These are phyloP conservation scores for Thecophora atra DNA, from an alignment of 2,888 invertebrate species.

Conservation along the genomic window DNA sequence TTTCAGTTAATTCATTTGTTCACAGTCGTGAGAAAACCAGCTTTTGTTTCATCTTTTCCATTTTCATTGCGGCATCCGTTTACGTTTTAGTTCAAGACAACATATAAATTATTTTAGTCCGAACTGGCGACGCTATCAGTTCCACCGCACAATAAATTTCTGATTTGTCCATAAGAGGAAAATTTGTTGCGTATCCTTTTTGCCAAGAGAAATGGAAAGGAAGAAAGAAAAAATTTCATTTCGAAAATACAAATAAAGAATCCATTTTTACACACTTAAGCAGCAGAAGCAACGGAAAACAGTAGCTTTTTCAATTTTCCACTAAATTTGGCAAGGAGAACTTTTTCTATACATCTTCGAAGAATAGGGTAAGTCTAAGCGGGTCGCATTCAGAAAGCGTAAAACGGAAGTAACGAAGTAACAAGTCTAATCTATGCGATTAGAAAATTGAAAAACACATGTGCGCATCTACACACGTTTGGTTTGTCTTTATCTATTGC, in stretches of 20 bases:
- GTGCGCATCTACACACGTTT: background rate
- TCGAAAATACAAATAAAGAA: slow-evolving; percentile 14
- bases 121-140: background rate
- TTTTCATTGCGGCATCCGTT: background rate
- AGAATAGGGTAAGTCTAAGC: slow-evolving; percentile 44
- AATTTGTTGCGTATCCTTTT: background rate
- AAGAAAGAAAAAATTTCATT: background rate
- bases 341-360: slow-evolving; percentile 60
- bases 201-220: background rate
- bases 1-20: background rate
- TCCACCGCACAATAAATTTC: slow-evolving; percentile 15
- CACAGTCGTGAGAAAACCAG: background rate
- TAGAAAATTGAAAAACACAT: background rate
- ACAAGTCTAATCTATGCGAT: background rate
- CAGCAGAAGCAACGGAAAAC: background rate
- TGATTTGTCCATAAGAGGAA: background rate
- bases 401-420: background rate
- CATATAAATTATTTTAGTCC: background rate
- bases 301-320: slow-evolving; percentile 61
- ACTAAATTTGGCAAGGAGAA: slow-evolving; percentile 61
- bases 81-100: background rate
- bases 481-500: background rate
- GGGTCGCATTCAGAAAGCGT: slow-evolving; percentile 37
- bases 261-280: slow-evolving; percentile 6
- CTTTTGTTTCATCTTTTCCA: background rate